Evolutionary conservation across 2,888 invertebrate genomes (phyloP).

Genomic region (Leptopilina syphax): DNA sequence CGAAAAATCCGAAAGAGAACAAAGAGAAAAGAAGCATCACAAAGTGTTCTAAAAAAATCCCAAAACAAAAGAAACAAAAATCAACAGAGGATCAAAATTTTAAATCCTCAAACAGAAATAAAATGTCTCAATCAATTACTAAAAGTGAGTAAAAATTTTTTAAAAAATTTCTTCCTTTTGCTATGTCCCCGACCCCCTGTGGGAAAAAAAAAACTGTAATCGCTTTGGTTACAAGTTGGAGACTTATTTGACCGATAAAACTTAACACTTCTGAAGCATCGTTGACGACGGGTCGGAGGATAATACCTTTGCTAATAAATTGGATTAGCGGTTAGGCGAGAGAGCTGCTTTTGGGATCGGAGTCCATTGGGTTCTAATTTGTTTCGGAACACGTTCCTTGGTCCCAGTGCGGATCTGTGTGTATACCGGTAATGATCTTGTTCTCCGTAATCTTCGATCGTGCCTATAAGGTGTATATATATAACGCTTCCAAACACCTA

Average conservation of each 20-base stretch:
- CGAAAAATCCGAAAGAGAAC: no score
- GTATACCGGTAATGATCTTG: constrained; percentile 56
- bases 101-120: no score
- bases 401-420: constrained; percentile 44
- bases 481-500: constrained; percentile 46
- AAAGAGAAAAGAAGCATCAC: no score
- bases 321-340: constrained; percentile 56
- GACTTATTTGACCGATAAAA: constrained; percentile 67
- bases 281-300: constrained; percentile 55
- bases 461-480: not conserved
- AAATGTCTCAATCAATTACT: no score
- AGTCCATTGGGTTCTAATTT: constrained; percentile 64
- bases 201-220: not conserved
- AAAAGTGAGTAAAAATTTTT: no score
- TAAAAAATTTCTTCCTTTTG: not conserved
- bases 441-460: constrained; percentile 58
- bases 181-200: not conserved
- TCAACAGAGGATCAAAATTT: no score
- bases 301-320: constrained; percentile 55
- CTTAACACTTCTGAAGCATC: constrained; percentile 59
- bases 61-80: no score
- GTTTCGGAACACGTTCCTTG: constrained; percentile 59
- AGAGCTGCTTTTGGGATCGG: constrained; percentile 53
- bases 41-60: no score
- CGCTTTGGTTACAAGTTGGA: not conserved